Conservation (phyloP, 2,113 vertebrate species). For the Sphaerodactylus townsendi region DNA sequence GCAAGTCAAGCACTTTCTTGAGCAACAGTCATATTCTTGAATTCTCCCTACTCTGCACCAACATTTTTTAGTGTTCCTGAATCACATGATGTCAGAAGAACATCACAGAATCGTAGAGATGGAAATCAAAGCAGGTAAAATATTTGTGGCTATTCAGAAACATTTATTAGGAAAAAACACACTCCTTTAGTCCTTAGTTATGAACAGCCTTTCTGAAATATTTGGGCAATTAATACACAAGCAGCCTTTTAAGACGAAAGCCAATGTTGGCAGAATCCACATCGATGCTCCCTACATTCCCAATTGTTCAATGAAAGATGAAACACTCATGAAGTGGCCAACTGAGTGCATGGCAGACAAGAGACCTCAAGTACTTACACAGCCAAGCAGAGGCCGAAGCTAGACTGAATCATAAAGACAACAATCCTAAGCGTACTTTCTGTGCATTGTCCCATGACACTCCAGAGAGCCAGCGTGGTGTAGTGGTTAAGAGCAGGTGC, state of each 20-base stretch:
- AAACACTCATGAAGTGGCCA: background rate
- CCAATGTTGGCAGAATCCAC: background rate
- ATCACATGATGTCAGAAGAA: slow-evolving; percentile 4
- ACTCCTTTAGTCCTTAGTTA: background rate
- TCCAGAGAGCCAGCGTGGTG: too few relatives aligned
- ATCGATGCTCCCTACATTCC: background rate
- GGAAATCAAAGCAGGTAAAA: slow-evolving; percentile 44
- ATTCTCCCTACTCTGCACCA: slow-evolving; percentile 40
- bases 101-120: too few relatives aligned
- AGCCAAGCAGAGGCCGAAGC: background rate
- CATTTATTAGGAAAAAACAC: background rate
- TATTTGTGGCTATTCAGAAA: slow-evolving; percentile 6
- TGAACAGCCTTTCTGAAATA: background rate
- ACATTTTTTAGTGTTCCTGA: slow-evolving; percentile 37
- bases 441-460: too few relatives aligned
- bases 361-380: background rate
- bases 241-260: background rate
- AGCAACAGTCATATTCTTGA: slow-evolving; percentile 26
- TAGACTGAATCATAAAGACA: background rate
- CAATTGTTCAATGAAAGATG: background rate
- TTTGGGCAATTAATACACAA: background rate
- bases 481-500: too few relatives aligned
- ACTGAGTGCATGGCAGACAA: background rate
- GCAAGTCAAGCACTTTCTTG: slow-evolving; percentile 66
- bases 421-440: background rate